A percentile compares a stretch with the other conserved stretches of the same genome.
phyloP scores from a whole-genome alignment of 35 echinoderm and acorn worm genomes.

The Apostichopus japonicus region DNA sequence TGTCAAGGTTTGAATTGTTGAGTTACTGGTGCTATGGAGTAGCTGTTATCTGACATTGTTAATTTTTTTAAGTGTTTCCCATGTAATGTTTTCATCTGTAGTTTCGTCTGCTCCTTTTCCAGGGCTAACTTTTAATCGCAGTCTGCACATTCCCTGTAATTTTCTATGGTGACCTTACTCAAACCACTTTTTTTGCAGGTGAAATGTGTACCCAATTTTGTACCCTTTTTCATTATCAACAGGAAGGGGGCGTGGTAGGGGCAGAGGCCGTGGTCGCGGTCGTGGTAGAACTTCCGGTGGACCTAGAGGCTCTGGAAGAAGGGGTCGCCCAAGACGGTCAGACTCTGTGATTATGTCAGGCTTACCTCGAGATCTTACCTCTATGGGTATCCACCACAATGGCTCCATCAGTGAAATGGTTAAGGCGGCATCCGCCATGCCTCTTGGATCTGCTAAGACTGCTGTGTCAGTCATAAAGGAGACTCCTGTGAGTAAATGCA shows the following conservation, averaged over 20 bases:
- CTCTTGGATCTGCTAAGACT: conserved; percentile 21
- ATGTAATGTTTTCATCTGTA: too few relatives aligned
- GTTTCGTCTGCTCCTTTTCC: too few relatives aligned
- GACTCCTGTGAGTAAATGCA: conserved; percentile 35
- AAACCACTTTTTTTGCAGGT: too few relatives aligned
- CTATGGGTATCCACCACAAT: conserved; percentile 2
- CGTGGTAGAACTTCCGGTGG: conserved; percentile 15
- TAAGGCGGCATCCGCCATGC: neutral
- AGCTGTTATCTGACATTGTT: too few relatives aligned
- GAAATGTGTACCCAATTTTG: too few relatives aligned
- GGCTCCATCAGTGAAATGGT: conserved; percentile 56
- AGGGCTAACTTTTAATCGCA: too few relatives aligned
- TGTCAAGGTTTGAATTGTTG: too few relatives aligned
- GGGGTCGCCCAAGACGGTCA: conserved; percentile 43
- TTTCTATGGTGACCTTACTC: too few relatives aligned
- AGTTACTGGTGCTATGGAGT: too few relatives aligned
- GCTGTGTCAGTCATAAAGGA: conserved; percentile 60
- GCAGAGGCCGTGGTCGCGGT: conserved; percentile 41
- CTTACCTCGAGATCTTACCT: conserved; percentile 26
- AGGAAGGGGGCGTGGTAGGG: conserved; percentile 42
- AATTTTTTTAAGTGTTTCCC: too few relatives aligned
- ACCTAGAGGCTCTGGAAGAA: conserved; percentile 34
- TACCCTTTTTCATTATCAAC: too few relatives aligned
- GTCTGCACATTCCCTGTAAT: too few relatives aligned
- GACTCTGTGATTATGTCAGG: conserved; percentile 39